Evolutionary conservation across 2,888 invertebrate species (phyloP).

Genomic region (Siphonodentalium dalli): DNA sequence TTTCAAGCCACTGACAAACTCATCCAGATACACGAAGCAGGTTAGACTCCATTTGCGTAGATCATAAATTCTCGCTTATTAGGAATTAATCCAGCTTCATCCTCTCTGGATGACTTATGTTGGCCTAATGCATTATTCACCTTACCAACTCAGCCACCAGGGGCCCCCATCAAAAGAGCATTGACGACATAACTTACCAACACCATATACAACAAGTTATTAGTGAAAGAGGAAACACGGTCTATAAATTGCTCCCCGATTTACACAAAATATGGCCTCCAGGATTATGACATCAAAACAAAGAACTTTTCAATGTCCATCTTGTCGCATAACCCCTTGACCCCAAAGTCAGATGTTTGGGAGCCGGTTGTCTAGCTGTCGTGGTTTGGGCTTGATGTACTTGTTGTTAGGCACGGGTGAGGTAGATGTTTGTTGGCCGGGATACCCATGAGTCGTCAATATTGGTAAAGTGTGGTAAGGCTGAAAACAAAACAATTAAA

Average conservation of each 20-base stretch:
- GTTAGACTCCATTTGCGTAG: too few species aligned
- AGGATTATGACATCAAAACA: constrained; percentile 34
- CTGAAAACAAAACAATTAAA: constrained; percentile 24
- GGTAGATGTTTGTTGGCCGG: constrained; percentile 35
- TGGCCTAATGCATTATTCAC: too few species aligned
- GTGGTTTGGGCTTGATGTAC: constrained; percentile 25
- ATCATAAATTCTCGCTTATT: too few species aligned
- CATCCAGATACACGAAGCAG: too few species aligned
- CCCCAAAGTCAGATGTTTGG: constrained; percentile 61
- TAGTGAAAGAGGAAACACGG: too few species aligned
- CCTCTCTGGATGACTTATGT: too few species aligned
- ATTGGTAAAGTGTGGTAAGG: constrained; percentile 34
- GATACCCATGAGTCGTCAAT: constrained; percentile 19
- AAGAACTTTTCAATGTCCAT: constrained; percentile 41
- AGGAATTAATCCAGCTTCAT: too few species aligned
- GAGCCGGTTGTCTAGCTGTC: constrained; percentile 35
- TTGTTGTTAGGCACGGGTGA: constrained; percentile 46
- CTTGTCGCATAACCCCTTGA: constrained; percentile 58
- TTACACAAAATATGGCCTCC: constrained; percentile 42
- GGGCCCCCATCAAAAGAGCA: too few species aligned
- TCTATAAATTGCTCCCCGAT: constrained; percentile 44
- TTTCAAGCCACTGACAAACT: too few species aligned
- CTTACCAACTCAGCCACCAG: too few species aligned
- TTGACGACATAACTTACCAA: too few species aligned
- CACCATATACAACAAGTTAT: too few species aligned